A percentile compares a stretch with the other conserved stretches of the same genome.
phyloP scores from a whole-genome alignment of 2,113 vertebrate genomes.

The Pelodiscus sinensis region DNA sequence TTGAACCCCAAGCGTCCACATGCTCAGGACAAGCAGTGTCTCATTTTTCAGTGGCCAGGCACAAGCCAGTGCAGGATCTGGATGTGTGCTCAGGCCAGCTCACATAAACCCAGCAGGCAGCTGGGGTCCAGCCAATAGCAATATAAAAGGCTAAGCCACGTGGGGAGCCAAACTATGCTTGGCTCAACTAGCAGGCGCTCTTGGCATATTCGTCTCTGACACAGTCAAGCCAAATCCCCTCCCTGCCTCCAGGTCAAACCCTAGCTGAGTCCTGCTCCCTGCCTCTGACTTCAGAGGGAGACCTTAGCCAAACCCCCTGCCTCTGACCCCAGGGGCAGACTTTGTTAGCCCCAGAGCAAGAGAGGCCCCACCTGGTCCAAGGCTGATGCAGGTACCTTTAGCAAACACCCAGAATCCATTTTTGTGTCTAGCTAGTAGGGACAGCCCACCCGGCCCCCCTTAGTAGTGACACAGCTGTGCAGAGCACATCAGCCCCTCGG shows the following conservation, averaged over 20 bases:
- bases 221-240: neutral
- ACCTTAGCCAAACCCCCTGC: neutral
- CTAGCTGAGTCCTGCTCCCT: no score
- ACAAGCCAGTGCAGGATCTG: neutral
- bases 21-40: neutral
- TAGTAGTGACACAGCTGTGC: neutral
- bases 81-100: neutral
- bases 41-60: neutral
- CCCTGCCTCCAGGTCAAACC: neutral
- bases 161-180: neutral
- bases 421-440: neutral
- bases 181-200: neutral
- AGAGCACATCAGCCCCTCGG: neutral
- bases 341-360: neutral
- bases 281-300: neutral
- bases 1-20: neutral
- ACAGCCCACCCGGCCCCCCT: neutral
- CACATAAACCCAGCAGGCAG: neutral
- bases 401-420: neutral
- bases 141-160: neutral
- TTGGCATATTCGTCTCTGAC: neutral
- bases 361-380: neutral
- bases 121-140: neutral
- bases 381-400: neutral
- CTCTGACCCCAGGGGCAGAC: neutral